A percentile compares a stretch with the other conserved stretches of the same genome.
phyloP scores from a whole-genome alignment of 1,140 invertebrate genomes.

The Atta colombica region DNA sequence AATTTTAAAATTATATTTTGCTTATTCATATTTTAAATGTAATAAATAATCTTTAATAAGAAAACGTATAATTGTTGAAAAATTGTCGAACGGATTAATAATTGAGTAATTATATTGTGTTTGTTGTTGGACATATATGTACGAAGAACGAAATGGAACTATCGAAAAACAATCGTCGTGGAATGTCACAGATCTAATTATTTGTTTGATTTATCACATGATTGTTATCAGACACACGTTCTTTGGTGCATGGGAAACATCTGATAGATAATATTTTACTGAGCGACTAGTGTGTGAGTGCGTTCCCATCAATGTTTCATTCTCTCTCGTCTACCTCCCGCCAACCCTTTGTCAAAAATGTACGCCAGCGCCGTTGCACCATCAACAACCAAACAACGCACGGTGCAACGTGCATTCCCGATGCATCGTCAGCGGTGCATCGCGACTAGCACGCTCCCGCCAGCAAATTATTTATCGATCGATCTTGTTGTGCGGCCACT shows the following conservation, averaged over 20 bases:
- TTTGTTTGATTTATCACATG: conserved; percentile 41
- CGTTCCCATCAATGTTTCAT: conserved; percentile 30
- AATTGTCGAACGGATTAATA: neutral
- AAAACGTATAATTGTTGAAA: neutral
- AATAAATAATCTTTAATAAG: neutral
- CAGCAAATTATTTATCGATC: conserved; percentile 75
- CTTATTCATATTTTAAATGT: neutral
- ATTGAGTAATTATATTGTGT: neutral
- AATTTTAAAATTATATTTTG: neutral
- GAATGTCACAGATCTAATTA: conserved; percentile 42
- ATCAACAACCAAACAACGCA: conserved; percentile 45
- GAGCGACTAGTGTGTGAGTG: conserved; percentile 17
- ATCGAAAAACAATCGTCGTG: conserved; percentile 25
- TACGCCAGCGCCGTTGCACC: conserved; percentile 16
- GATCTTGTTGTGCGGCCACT: conserved; percentile 62
- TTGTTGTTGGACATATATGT: neutral
- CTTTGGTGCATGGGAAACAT: conserved; percentile 24
- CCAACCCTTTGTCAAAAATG: conserved; percentile 50
- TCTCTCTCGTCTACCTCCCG: neutral
- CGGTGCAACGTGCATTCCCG: conserved; percentile 44
- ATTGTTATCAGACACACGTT: conserved; percentile 42
- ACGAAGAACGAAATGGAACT: neutral
- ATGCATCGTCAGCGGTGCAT: conserved; percentile 64
- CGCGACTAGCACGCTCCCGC: conserved; percentile 28
- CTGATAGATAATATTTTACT: conserved; percentile 41